Conservation (phyloP, 2,888 invertebrate species). For the Mythimna vitellina region DNA sequence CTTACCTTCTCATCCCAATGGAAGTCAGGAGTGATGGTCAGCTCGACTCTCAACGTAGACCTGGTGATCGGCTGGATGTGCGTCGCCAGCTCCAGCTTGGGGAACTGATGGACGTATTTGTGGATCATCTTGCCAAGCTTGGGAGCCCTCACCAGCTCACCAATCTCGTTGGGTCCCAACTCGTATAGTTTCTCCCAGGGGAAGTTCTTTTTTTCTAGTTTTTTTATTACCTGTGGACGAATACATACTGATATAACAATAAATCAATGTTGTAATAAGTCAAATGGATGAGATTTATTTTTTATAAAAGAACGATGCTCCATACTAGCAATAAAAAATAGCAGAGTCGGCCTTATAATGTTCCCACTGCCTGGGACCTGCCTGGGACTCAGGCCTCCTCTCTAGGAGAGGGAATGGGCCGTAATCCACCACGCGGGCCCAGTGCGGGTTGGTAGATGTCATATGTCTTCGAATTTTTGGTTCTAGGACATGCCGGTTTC, state of each 20-base stretch:
- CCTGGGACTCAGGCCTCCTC: too few species aligned
- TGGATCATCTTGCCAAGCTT: slow-evolving; percentile 98
- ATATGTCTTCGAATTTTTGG: too few species aligned
- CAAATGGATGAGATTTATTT: not conserved
- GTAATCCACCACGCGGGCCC: too few species aligned
- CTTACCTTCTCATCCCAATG: slow-evolving; percentile 99
- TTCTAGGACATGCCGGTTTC: too few species aligned
- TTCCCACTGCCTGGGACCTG: too few species aligned
- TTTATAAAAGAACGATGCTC: too few species aligned
- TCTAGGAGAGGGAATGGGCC: too few species aligned
- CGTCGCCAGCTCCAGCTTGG: slow-evolving; percentile 98
- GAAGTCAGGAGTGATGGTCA: slow-evolving; percentile 99
- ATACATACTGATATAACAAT: not conserved
- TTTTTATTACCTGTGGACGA: slow-evolving; percentile 93
- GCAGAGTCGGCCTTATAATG: too few species aligned
- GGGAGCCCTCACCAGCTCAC: slow-evolving; percentile 96
- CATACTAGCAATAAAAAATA: too few species aligned
- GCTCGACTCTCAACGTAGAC: slow-evolving; percentile 97
- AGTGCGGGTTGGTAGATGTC: too few species aligned
- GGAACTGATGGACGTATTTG: slow-evolving; percentile 98
- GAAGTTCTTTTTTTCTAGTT: slow-evolving; percentile 99
- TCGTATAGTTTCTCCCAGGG: slow-evolving; percentile 99
- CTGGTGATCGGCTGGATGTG: slow-evolving; percentile 99
- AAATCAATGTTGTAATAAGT: not conserved
- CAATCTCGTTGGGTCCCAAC: slow-evolving; percentile 98